phyloP scores from a whole-genome alignment of 2,113 vertebrate species.

The Pholis gunnellus region DNA sequence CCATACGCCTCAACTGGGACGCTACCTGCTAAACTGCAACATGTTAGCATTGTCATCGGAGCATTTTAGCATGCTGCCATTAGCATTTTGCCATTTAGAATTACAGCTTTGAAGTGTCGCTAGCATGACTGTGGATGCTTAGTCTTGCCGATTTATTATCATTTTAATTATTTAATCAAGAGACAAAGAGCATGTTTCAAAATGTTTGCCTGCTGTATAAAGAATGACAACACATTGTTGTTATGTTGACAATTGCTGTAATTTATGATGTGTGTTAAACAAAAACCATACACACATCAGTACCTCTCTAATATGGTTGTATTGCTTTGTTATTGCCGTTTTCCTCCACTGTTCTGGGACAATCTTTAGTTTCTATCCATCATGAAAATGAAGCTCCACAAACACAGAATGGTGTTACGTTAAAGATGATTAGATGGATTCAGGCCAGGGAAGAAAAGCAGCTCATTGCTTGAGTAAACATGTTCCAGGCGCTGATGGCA shows the following conservation, averaged over 20 bases:
- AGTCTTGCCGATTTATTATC: not conserved
- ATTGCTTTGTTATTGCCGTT: not conserved
- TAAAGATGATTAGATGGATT: constrained; percentile 27
- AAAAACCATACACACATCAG: not conserved
- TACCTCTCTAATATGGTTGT: not conserved
- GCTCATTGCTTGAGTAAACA: constrained; percentile 54
- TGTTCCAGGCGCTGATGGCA: constrained; percentile 26
- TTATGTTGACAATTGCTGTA: not conserved
- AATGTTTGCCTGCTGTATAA: not conserved
- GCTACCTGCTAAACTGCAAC: not conserved
- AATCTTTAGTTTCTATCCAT: not conserved
- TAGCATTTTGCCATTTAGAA: not conserved
- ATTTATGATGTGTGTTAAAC: not conserved
- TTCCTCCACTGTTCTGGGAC: constrained; percentile 13
- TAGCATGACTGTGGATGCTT: not conserved
- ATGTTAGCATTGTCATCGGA: not conserved
- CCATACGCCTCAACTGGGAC: too few relatives aligned
- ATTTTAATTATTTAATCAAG: not conserved
- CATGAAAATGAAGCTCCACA: not conserved
- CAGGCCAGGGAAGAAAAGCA: constrained; percentile 40
- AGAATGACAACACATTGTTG: not conserved
- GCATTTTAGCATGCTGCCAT: not conserved
- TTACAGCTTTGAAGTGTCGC: not conserved
- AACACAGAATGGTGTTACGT: constrained; percentile 24
- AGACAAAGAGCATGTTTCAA: not conserved